Evolutionary conservation across 2,888 invertebrate species (phyloP).

Genomic region (Xylophagus ater): DNA sequence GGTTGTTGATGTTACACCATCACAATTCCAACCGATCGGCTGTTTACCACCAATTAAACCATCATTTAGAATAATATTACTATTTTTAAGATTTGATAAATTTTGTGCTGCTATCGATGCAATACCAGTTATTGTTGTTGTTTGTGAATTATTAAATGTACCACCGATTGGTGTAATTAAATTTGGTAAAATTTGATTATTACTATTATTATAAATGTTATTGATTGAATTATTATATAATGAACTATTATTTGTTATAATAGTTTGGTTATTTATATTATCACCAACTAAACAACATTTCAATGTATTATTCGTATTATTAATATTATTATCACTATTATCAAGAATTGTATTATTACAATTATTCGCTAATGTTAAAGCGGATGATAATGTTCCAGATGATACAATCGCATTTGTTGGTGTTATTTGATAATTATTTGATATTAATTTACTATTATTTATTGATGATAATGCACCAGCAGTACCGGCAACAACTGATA

Average conservation of each 20-base stretch:
- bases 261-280: neutral
- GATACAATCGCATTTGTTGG: constrained; percentile 21
- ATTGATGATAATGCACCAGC: constrained; percentile 11
- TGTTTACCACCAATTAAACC: too few species aligned
- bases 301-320: constrained; percentile 8
- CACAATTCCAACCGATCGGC: too few species aligned
- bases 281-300: too few species aligned
- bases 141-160: constrained; percentile 3
- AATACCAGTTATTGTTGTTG: constrained; percentile 9
- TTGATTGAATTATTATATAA: constrained; percentile 1
- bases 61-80: too few species aligned
- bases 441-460: constrained; percentile 4
- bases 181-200: constrained; percentile 10
- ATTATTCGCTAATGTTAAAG: constrained; percentile 14
- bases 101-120: constrained; percentile 10
- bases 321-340: constrained; percentile 3
- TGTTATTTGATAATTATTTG: constrained; percentile 8
- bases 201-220: constrained; percentile 1
- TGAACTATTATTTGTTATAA: neutral
- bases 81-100: constrained; percentile 3
- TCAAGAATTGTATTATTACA: constrained; percentile 3
- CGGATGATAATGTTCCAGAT: constrained; percentile 17
- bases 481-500: constrained; percentile 15
- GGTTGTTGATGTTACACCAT: too few species aligned
- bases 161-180: neutral